Percentiles rank a stretch among this genome's conserved stretches.
Conservation (phyloP, 2,113 vertebrate genomes). For the Pica pica region DNA sequence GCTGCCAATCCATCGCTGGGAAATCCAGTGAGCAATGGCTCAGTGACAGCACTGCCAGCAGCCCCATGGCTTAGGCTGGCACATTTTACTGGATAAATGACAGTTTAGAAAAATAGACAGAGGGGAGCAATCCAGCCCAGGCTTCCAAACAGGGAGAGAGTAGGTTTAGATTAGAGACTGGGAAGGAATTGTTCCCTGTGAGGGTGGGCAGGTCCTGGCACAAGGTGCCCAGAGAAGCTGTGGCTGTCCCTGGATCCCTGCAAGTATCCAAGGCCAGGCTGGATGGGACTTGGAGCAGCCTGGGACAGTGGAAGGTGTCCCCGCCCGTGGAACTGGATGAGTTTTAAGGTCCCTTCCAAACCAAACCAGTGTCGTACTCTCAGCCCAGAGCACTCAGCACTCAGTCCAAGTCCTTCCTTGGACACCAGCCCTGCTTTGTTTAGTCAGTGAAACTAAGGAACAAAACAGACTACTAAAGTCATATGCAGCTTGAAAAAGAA, state of each 20-base stretch:
- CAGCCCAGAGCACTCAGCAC: neutral
- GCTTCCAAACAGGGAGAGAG: neutral
- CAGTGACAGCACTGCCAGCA: neutral
- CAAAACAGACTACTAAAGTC: constrained; percentile 10
- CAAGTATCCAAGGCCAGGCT: too few species aligned
- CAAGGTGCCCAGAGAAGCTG: too few species aligned
- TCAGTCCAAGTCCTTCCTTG: neutral
- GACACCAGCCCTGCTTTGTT: neutral
- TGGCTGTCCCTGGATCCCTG: too few species aligned
- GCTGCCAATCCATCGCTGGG: neutral
- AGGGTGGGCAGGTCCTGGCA: too few species aligned
- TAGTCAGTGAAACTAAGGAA: constrained; percentile 30
- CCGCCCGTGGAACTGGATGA: too few species aligned
- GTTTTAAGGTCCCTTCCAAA: neutral
- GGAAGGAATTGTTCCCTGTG: too few species aligned
- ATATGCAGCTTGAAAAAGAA: neutral
- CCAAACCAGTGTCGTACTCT: neutral
- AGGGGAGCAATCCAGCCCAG: neutral
- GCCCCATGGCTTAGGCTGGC: neutral
- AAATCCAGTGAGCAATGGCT: neutral
- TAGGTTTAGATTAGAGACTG: neutral
- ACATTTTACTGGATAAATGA: neutral
- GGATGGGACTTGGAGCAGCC: too few species aligned
- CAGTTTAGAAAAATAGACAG: neutral
- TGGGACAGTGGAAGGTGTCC: too few species aligned